phyloP scores from a whole-genome alignment of 2,888 invertebrate species.

The Monoplex corrugatus region DNA sequence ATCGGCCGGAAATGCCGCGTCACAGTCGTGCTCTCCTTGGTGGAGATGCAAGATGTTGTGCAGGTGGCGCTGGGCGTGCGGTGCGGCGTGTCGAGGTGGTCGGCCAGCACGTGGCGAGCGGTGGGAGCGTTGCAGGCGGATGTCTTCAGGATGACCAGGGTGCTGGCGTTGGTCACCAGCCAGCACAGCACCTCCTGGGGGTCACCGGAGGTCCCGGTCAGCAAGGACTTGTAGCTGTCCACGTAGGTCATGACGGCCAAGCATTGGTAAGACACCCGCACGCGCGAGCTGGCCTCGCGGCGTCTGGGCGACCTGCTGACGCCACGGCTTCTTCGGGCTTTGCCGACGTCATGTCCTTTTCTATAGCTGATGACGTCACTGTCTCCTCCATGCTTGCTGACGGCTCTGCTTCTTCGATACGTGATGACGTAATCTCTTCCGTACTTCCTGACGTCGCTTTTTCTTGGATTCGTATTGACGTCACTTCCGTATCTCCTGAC shows the following conservation, averaged over 20 bases:
- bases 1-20: slow-evolving; percentile 37
- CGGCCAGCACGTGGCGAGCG: slow-evolving; percentile 42
- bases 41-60: slow-evolving; percentile 33
- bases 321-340: neutral
- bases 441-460: neutral
- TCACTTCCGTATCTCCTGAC: neutral
- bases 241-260: slow-evolving; percentile 55
- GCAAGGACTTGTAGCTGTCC: slow-evolving; percentile 52
- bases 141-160: slow-evolving; percentile 53
- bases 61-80: neutral
- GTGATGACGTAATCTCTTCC: too few relatives aligned
- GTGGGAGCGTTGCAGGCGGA: slow-evolving; percentile 56
- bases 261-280: slow-evolving; percentile 45
- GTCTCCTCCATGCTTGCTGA: too few relatives aligned
- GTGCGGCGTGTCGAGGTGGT: neutral
- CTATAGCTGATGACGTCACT: too few relatives aligned
- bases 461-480: too few relatives aligned
- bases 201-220: slow-evolving; percentile 49
- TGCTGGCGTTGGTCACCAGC: slow-evolving; percentile 47
- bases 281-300: neutral
- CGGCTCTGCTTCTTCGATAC: too few relatives aligned
- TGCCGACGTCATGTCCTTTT: neutral
- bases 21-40: slow-evolving; percentile 41
- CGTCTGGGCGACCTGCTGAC: neutral
- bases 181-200: slow-evolving; percentile 52